Evolutionary conservation across 1,140 invertebrate genomes (phyloP).

Genomic region (Pantala flavescens): DNA sequence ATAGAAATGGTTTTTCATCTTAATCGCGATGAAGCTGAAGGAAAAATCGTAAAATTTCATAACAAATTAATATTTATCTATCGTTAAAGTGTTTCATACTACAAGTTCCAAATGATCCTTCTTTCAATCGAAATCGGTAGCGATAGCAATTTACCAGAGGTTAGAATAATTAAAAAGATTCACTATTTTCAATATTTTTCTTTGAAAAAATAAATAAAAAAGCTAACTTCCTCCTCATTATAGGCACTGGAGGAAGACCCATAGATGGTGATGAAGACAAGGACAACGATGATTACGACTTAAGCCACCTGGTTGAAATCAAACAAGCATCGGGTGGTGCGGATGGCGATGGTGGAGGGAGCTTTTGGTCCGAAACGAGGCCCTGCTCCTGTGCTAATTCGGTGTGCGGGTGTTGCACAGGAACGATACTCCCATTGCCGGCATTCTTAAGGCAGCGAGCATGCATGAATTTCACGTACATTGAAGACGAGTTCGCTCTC

Average conservation of each 20-base stretch:
- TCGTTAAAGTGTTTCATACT: no score
- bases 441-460: background rate
- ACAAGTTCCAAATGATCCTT: no score
- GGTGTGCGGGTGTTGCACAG: conserved; percentile 12
- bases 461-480: conserved; percentile 49
- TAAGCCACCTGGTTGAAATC: background rate
- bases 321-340: background rate
- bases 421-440: background rate
- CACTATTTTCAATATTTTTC: no score
- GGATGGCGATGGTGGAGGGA: background rate
- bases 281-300: background rate
- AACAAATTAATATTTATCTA: no score
- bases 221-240: no score
- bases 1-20: no score
- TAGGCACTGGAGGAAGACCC: background rate
- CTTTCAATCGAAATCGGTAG: no score
- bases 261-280: background rate
- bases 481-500: conserved; percentile 42
- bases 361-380: background rate
- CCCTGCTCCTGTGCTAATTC: background rate
- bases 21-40: no score
- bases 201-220: no score
- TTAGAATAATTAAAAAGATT: no score
- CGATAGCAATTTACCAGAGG: no score
- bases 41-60: no score